Conservation (phyloP, 1,140 invertebrate genomes). For the Zaprionus ghesquierei region DNA sequence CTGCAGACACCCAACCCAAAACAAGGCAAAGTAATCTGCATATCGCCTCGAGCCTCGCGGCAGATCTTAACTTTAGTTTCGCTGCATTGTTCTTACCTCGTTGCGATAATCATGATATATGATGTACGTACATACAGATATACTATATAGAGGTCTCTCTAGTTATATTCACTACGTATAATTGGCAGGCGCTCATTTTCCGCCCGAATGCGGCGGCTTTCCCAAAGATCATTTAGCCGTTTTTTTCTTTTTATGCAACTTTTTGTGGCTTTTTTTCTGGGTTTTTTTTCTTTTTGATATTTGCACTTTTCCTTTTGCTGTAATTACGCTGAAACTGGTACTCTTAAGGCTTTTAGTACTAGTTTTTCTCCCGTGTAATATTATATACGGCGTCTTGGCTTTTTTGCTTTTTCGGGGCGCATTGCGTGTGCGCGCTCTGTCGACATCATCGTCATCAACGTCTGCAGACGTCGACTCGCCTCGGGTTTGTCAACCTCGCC, state of each 20-base stretch:
- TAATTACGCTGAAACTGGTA: conserved; percentile 70
- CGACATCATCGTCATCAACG: neutral
- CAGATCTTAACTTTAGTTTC: conserved; percentile 52
- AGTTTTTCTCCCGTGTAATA: neutral
- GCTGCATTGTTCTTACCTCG: conserved; percentile 58
- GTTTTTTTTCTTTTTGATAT: neutral
- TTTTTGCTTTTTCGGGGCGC: conserved; percentile 8
- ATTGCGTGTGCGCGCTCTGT: conserved; percentile 3
- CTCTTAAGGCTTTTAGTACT: conserved; percentile 28
- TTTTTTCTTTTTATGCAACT: conserved; percentile 34
- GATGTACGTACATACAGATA: neutral
- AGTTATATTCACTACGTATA: conserved; percentile 13
- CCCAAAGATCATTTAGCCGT: conserved; percentile 42
- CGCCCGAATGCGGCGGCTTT: conserved; percentile 54
- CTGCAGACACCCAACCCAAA: conserved; percentile 30
- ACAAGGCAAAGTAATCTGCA: conserved; percentile 53
- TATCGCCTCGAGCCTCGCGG: conserved; percentile 28
- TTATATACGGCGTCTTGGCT: conserved; percentile 7
- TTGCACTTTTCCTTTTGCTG: conserved; percentile 65
- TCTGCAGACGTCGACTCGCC: no score
- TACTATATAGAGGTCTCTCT: conserved; percentile 2
- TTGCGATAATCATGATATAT: conserved; percentile 53
- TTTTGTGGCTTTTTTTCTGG: conserved; percentile 7
- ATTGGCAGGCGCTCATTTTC: conserved; percentile 67
- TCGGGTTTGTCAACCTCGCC: conserved; percentile 41